phyloP scores from a whole-genome alignment of 2,797 vertebrate genomes.

The Siniperca undulata region DNA sequence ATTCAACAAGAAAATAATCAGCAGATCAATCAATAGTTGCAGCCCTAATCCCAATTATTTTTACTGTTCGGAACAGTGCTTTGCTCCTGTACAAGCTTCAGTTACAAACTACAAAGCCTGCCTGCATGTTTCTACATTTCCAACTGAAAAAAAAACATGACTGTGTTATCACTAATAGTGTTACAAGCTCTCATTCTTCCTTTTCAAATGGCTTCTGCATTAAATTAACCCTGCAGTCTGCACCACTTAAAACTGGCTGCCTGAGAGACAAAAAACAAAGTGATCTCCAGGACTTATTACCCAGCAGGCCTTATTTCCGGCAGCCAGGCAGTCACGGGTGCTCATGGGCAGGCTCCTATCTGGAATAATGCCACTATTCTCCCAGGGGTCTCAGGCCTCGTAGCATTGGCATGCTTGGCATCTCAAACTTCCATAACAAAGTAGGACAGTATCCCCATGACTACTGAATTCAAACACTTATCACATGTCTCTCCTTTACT shows the following conservation, averaged over 20 bases:
- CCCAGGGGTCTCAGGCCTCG: slow-evolving; percentile 64
- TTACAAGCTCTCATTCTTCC: slow-evolving; percentile 48
- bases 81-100: background rate
- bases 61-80: background rate
- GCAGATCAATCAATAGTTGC: background rate
- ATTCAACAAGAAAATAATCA: background rate
- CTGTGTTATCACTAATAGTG: slow-evolving; percentile 43
- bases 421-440: slow-evolving; percentile 76
- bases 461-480: slow-evolving; percentile 46
- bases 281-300: slow-evolving; percentile 46
- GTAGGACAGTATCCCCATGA: slow-evolving; percentile 60
- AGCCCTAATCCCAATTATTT: too few species aligned
- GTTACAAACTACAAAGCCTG: background rate
- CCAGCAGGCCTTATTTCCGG: slow-evolving; percentile 60
- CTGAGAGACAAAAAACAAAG: slow-evolving; percentile 62
- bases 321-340: slow-evolving; percentile 48
- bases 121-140: slow-evolving; percentile 18
- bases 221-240: slow-evolving; percentile 57
- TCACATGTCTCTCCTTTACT: slow-evolving; percentile 65
- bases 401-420: slow-evolving; percentile 70
- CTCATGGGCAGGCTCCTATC: slow-evolving; percentile 44
- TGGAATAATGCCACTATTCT: slow-evolving; percentile 77
- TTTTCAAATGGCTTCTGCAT: slow-evolving; percentile 48
- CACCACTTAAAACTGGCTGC: slow-evolving; percentile 15
- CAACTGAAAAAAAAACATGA: slow-evolving; percentile 24